Conservation (phyloP, 2,797 vertebrate species). For the Margarornis squamiger region DNA sequence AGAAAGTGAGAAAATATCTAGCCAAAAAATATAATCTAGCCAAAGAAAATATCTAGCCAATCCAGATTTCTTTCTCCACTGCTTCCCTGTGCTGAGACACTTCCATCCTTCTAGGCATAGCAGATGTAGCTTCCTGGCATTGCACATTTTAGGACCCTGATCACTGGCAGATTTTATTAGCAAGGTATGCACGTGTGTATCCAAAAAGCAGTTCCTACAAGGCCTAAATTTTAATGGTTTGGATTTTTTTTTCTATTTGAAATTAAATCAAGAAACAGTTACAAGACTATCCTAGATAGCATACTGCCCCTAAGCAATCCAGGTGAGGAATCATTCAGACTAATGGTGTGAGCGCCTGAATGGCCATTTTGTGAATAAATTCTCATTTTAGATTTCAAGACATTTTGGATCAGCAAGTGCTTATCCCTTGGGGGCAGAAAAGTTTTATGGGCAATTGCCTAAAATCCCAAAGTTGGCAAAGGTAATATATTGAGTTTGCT, state of each 20-base stretch:
- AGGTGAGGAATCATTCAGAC: neutral
- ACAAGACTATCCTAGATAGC: neutral
- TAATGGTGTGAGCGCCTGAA: neutral
- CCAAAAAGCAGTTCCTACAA: neutral
- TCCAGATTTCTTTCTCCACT: rapidly evolving
- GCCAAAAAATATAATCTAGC: neutral
- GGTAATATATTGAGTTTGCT: neutral
- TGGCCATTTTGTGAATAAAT: neutral
- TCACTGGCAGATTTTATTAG: neutral
- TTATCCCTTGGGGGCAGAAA: neutral
- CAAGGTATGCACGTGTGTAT: neutral
- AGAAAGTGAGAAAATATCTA: neutral
- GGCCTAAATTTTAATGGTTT: neutral
- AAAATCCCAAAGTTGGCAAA: neutral
- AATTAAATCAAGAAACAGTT: neutral
- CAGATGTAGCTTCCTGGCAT: neutral
- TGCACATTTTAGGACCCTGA: neutral
- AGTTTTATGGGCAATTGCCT: neutral
- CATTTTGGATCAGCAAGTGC: neutral
- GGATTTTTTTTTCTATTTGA: neutral
- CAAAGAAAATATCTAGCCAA: neutral
- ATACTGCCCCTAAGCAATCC: neutral
- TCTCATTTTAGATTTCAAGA: neutral
- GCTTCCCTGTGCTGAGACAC: neutral
- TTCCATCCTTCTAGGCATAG: neutral